phyloP scores from a whole-genome alignment of 2,797 vertebrate genomes.

The Phylloscopus collybita region DNA sequence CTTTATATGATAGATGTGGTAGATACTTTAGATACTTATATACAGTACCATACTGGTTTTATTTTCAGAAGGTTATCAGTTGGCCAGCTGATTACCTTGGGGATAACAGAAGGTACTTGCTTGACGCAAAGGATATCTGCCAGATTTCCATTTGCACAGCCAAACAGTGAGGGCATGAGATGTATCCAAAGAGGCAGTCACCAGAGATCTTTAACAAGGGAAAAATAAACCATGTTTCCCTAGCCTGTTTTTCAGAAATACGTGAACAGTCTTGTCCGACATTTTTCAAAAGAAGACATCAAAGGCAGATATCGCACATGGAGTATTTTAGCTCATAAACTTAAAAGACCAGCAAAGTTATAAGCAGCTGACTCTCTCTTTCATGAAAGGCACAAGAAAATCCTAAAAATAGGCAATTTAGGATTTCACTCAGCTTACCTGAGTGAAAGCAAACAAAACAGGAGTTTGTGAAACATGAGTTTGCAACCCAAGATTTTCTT shows the following conservation, averaged over 20 bases:
- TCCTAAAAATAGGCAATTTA: neutral
- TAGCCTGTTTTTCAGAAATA: neutral
- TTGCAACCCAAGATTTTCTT: neutral
- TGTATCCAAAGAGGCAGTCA: conserved; percentile 1
- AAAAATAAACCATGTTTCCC: neutral
- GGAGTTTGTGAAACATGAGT: neutral
- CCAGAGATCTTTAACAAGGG: neutral
- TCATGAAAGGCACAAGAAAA: neutral
- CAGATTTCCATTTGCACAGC: conserved; percentile 43
- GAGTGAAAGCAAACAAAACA: neutral
- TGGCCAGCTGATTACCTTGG: neutral
- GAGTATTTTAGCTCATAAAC: neutral
- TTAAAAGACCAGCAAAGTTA: neutral
- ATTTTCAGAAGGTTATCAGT: conserved; percentile 30
- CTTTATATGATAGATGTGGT: too few species aligned
- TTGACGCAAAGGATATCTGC: conserved; percentile 15
- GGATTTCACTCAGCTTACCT: neutral
- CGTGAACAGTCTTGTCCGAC: neutral
- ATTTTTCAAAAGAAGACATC: neutral
- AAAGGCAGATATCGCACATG: neutral
- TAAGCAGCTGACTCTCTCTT: neutral
- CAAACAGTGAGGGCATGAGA: neutral
- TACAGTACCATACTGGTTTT: neutral
- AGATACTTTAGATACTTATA: neutral
- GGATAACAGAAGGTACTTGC: conserved; percentile 45